phyloP scores from a whole-genome alignment of 2,113 vertebrate genomes.

The Larimichthys polyactis region DNA sequence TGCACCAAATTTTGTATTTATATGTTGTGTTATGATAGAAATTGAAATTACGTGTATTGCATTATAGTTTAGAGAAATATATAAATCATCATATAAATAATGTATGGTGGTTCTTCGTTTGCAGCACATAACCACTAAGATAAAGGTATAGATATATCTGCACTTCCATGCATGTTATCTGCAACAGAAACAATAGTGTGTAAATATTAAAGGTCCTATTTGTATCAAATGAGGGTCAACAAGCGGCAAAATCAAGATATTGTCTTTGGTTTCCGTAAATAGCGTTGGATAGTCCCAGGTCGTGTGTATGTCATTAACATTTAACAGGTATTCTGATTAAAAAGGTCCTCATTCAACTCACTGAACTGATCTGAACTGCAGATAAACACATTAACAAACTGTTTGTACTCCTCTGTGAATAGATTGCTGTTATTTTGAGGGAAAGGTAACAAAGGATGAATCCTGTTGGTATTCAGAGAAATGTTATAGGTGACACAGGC shows the following conservation, averaged over 20 bases:
- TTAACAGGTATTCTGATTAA: slow-evolving; percentile 47
- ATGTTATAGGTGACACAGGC: slow-evolving; percentile 25
- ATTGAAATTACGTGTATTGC: neutral
- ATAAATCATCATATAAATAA: too few relatives aligned
- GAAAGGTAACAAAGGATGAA: slow-evolving; percentile 8
- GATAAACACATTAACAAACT: slow-evolving; percentile 35
- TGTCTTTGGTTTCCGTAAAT: slow-evolving; percentile 21
- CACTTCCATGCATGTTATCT: neutral
- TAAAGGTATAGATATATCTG: neutral
- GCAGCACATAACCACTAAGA: neutral
- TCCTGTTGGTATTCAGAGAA: slow-evolving; percentile 37
- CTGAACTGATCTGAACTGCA: slow-evolving; percentile 44
- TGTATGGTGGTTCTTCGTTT: neutral
- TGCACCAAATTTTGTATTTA: neutral
- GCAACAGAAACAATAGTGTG: neutral
- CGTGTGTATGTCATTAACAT: slow-evolving; percentile 50
- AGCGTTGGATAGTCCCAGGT: slow-evolving; percentile 24
- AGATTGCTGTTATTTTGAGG: slow-evolving; percentile 31
- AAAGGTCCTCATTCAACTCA: slow-evolving; percentile 22
- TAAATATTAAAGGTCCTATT: neutral
- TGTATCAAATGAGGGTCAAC: neutral
- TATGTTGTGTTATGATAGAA: neutral
- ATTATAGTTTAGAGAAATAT: neutral
- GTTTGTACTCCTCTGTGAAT: slow-evolving; percentile 12
- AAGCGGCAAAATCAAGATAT: neutral